phyloP scores from a whole-genome alignment of 2,113 vertebrate genomes.

The Prolemur simus region DNA sequence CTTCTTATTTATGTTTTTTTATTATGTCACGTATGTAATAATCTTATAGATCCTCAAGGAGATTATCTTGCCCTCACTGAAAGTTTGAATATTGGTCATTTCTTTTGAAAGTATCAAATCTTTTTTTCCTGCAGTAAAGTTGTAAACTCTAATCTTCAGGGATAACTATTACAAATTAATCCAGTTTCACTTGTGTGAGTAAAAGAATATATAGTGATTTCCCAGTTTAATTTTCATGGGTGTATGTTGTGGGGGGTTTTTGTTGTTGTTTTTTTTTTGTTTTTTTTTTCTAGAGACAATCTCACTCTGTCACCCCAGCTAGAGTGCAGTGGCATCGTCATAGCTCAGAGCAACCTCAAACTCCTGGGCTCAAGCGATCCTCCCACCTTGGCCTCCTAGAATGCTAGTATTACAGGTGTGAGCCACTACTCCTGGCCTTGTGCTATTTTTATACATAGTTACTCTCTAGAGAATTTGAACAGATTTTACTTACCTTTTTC shows the following conservation, averaged over 20 bases:
- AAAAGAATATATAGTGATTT: constrained; percentile 30
- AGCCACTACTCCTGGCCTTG: too few relatives aligned
- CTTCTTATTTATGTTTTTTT: background rate
- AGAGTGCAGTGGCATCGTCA: too few relatives aligned
- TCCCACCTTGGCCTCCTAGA: too few relatives aligned
- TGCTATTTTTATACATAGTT: too few relatives aligned
- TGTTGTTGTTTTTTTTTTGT: too few relatives aligned
- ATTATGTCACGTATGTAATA: background rate
- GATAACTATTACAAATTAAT: background rate
- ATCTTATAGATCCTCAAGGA: background rate
- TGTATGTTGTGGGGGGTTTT: background rate
- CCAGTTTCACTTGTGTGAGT: background rate
- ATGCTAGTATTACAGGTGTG: too few relatives aligned
- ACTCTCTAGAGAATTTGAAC: too few relatives aligned
- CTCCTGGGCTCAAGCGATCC: too few relatives aligned
- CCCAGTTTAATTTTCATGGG: constrained; percentile 31
- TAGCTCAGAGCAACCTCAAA: too few relatives aligned
- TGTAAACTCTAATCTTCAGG: constrained; percentile 7
- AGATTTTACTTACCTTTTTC: background rate
- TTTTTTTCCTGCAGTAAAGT: background rate
- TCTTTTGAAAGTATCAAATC: constrained; percentile 47
- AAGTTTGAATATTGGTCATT: background rate
- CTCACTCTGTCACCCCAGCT: too few relatives aligned
- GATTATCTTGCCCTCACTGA: background rate
- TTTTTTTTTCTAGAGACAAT: too few relatives aligned